Base-by-base conservation (phyloP, 2,113 vertebrate genomes). In the Aplodontia rufa region DNA sequence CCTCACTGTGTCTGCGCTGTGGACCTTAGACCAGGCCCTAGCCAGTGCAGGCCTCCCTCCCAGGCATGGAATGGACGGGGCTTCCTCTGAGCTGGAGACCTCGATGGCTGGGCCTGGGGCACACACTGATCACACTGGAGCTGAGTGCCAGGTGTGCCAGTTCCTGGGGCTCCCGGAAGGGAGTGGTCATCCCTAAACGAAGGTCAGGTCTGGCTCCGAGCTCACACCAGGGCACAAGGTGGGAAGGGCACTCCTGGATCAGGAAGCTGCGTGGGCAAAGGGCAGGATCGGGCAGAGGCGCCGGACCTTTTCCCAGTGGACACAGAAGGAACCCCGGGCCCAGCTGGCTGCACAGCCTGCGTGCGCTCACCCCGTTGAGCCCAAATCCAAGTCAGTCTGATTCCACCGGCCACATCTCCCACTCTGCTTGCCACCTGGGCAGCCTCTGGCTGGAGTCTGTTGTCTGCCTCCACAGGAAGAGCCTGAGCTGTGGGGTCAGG, bases 221-320 rank as follows among this genome's bases (percentile, higher is more conserved):
- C 26, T 69, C 51, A 35, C 3, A 42, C 9, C 51, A 17, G 24
- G 42, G 45, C 17, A 8, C n/a, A 30, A 69, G 74, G 28, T 22
- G 16, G 62, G 51, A 62, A 51, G 42, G 26, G 22, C 0, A 11
- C 40, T 30, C 22, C 30, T 28, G 35, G 53, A 7, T 20, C 17
- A 58, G 60, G 62, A 51, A 49, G 64, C 45, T 10, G 11, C 72
- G 51, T 8, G 74, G 45, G 45, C 35, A 45, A 3, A 37, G 30
- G 42, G 40, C 49, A 11, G 58, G 58, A 26, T 60, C 2, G 11
- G 35, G 26, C 30, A 37, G 20, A 28, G 53, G 13, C 45, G 13
- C 7, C 0, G 14, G 51, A n/a, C 28, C 20, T n/a, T 6, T 4
- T 40, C 49, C 42, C 22, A n/a, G 6, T 6, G 53, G 42, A 51